phyloP scores from a whole-genome alignment of 2,888 invertebrate species.

The Galerucella calmariensis region DNA sequence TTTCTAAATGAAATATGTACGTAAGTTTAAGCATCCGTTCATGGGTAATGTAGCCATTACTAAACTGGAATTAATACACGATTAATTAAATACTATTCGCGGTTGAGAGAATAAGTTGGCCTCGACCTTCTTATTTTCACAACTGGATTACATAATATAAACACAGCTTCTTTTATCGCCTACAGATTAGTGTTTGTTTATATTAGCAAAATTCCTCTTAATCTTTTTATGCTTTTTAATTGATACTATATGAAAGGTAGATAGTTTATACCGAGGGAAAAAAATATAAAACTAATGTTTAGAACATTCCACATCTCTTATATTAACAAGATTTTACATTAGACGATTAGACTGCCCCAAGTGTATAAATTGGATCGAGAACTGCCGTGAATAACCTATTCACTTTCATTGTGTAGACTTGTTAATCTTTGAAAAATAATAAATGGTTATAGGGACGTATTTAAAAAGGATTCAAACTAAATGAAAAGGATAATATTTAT shows the following conservation, averaged over 20 bases:
- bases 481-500: too few relatives aligned
- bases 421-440: too few relatives aligned
- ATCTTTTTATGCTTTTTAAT: neutral
- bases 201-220: neutral
- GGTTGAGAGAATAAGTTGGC: slow-evolving; percentile 17
- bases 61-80: neutral
- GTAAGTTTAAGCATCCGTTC: neutral
- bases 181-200: neutral
- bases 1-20: neutral
- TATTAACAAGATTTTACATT: too few relatives aligned
- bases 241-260: neutral
- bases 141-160: slow-evolving; percentile 17
- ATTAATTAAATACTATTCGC: slow-evolving; percentile 23
- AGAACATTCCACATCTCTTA: too few relatives aligned
- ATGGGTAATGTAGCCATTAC: neutral
- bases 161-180: neutral
- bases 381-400: too few relatives aligned
- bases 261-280: too few relatives aligned
- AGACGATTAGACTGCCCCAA: too few relatives aligned
- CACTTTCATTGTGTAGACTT: too few relatives aligned
- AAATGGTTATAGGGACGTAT: too few relatives aligned
- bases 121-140: slow-evolving; percentile 31
- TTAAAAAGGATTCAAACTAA: too few relatives aligned
- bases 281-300: too few relatives aligned
- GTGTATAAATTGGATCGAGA: too few relatives aligned